These are phyloP conservation scores for Enteromius thamalakanensis DNA, from an alignment of 2,797 vertebrate species.

Conservation along the genomic window DNA sequence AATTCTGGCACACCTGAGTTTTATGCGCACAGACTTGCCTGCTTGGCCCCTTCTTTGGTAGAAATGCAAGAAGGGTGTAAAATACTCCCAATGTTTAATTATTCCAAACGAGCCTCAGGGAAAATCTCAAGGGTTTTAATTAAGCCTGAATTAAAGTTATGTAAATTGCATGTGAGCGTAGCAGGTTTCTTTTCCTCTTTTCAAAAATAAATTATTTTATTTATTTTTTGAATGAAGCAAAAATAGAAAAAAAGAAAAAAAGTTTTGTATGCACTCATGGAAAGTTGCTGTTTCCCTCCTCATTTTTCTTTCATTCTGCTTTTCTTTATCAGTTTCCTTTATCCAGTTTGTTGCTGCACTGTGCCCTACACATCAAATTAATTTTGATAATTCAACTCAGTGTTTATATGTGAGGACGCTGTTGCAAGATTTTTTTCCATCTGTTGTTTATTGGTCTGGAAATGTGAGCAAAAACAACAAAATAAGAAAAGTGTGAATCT, in stretches of 20 bases:
- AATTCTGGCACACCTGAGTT: constrained; percentile 75
- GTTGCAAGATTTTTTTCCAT: constrained; percentile 34
- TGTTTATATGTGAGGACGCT: neutral
- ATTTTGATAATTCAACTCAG: neutral
- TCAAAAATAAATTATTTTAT: neutral
- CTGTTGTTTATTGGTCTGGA: neutral
- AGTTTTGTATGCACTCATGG: neutral
- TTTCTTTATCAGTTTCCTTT: neutral
- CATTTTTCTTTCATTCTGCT: neutral
- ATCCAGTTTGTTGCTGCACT: neutral
- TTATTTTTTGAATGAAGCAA: neutral
- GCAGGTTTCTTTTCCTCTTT: constrained; percentile 38
- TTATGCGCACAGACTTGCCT: constrained; percentile 67
- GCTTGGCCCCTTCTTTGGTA: constrained; percentile 42
- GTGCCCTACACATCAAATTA: neutral
- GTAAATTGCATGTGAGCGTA: constrained; percentile 74
- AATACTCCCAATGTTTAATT: constrained; percentile 72
- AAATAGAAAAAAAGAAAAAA: no score
- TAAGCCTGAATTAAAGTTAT: constrained; percentile 78
- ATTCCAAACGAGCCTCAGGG: constrained; percentile 70
- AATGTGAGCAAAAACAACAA: constrained; percentile 27
- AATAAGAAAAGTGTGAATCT: constrained; percentile 32
- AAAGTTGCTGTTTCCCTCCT: neutral
- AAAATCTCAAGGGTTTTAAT: constrained; percentile 79
- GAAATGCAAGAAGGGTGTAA: constrained; percentile 1